Base-by-base conservation (phyloP, 2,797 vertebrate species). In the Glyptemys insculpta region DNA sequence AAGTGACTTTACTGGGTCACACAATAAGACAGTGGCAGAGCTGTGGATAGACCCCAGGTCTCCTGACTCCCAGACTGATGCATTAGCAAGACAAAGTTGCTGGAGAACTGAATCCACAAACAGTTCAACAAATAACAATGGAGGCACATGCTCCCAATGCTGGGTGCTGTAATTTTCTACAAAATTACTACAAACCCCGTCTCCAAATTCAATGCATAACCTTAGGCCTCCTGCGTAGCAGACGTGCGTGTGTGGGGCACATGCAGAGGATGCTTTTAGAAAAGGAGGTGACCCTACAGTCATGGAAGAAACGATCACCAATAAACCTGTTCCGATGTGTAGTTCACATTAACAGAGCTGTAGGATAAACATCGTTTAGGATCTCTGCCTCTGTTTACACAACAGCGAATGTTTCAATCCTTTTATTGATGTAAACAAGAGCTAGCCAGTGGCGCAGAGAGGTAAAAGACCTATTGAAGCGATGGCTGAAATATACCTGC, bases 331-430 rank as follows among this genome's bases (percentile, higher is more conserved):
- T 31, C 14, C 4, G 4, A 19, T 19, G 53, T 8, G 27, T 31
- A 57, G 27, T 47, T 83, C 49, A 59, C 56, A 44, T 47, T 5
- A 47, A 27, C 23, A 29, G 74, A 27, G 25, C n/a, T n/a, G 15
- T 18, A 79, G 31, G 29, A 21, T 37, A 53, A 50, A 81, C 79
- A 34, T 14, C 12, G 9, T 54, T 81, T 53, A 21, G 12, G 34
- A 56, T 54, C 52, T 3, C 5, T 1, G 84, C 68, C 80, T 93
- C 72, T 97, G 94, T 97, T 97, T 96, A 96, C 94, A 85, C 94
- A 96, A 90, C 91, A 97, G 6, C 4, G 16, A 96, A 90, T 91
- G 94, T 97, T 96, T 95, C 97, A 1, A 79, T 97, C 96, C 93
- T 80, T 97, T 97, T 97, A 97, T 96, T 91, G 95, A 87, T 93